Percentiles rank a stretch among this genome's conserved stretches.
These are phyloP conservation scores for Speoplatyrhinus poulsoni DNA, from an alignment of 2,113 vertebrate genomes.

Conservation along the genomic window DNA sequence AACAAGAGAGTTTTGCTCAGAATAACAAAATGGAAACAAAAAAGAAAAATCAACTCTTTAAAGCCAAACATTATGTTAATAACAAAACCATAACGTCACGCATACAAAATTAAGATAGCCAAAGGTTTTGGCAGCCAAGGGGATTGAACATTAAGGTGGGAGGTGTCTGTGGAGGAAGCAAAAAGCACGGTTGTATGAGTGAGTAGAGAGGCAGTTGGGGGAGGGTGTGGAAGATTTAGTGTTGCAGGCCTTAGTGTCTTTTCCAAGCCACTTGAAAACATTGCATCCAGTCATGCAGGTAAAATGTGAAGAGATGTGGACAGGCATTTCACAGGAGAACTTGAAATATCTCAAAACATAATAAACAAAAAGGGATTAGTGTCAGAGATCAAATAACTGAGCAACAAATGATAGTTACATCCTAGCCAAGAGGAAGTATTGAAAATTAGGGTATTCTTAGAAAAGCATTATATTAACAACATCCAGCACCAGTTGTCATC, in stretches of 20 bases:
- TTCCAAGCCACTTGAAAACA: slow-evolving; percentile 93
- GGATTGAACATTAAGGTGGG: slow-evolving; percentile 79
- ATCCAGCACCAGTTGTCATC: slow-evolving; percentile 79
- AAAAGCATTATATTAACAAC: slow-evolving; percentile 58
- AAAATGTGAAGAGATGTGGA: slow-evolving; percentile 85
- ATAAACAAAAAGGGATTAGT: slow-evolving; percentile 52
- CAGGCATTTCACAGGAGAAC: slow-evolving; percentile 99
- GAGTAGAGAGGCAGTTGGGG: slow-evolving; percentile 70
- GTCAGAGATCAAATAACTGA: slow-evolving; percentile 34
- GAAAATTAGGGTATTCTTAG: slow-evolving; percentile 75
- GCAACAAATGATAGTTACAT: slow-evolving; percentile 61
- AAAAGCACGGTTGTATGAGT: slow-evolving; percentile 84
- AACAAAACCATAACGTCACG: slow-evolving; percentile 56
- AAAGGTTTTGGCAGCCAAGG: slow-evolving; percentile 84
- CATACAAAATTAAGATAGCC: slow-evolving; percentile 73
- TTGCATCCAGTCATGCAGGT: slow-evolving; percentile 99
- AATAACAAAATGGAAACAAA: slow-evolving; percentile 3
- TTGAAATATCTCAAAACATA: slow-evolving; percentile 73
- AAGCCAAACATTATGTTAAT: slow-evolving; percentile 22
- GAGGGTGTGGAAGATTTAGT: slow-evolving; percentile 79
- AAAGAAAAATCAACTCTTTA: not conserved
- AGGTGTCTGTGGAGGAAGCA: slow-evolving; percentile 86
- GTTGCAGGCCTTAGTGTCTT: slow-evolving; percentile 82
- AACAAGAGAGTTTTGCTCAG: slow-evolving; percentile 48
- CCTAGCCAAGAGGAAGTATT: slow-evolving; percentile 55